Evolutionary conservation across 2,888 invertebrate genomes (phyloP), one percentile per base, ranked within the genome.

Genomic region (Philopedon plagiatum): DNA sequence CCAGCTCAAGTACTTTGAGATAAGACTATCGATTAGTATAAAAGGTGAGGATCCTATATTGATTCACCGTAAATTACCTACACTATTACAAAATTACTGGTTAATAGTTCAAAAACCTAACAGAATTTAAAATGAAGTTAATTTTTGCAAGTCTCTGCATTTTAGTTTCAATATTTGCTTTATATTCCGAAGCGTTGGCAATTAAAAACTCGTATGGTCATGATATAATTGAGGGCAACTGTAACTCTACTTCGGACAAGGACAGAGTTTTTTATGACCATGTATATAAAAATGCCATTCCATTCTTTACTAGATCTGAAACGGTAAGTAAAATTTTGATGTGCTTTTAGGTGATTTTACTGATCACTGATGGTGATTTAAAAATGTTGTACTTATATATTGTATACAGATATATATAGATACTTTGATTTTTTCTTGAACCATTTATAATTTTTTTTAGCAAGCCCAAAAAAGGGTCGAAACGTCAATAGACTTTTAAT

Each of bases 191-290:
- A 2, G 44, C 19, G 18, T 9, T 19, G 9, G 44, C 44, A 18
- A 5, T 44, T 19, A 44, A 44, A 44, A 44, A 44, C 9, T 18
- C 44, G 1, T 44, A 44, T 19, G 44, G 44, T 19, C 44, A 18
- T 9, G 18, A 18, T 19, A 44, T 46, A n/a, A 46, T 23, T 46
- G 21, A 23, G 2, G 46, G 46, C 8, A n/a, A 46, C 23, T 46
- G 46, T n/a, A 44, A 46, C 23, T 23, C 3, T n/a, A 21, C 46
- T 23, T 21, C 9, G n/a, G 21, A 7, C 21, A 46, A n/a, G 11
- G 23, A 46, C 21, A 23, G 21, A 46, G 46, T 46, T 46, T 46
- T 46, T 23, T 46, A 46, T 23, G 46, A 46, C n/a, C 23, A 46
- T n/a, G 46, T 46, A 3, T 9, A 19, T 1, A 46, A 46, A 23